Percentiles rank a stretch among this genome's conserved stretches.
Conservation (phyloP, 2,113 vertebrate species). For the Amazona guildingii region DNA sequence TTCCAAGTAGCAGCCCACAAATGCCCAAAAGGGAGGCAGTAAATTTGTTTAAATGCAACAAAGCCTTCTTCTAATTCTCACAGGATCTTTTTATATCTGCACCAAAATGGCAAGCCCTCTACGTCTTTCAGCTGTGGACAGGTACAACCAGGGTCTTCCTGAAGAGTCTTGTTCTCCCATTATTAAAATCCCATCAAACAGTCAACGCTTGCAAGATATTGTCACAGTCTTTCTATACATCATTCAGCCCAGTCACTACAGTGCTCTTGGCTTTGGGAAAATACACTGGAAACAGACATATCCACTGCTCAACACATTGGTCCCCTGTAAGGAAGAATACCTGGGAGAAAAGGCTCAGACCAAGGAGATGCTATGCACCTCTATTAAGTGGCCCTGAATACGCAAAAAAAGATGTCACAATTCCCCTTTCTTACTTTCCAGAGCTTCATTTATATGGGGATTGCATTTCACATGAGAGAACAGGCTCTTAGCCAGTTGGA, state of each 20-base stretch:
- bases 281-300: rapidly evolving
- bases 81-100: not conserved
- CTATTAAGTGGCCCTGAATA: not conserved
- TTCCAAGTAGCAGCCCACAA: not conserved
- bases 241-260: not conserved
- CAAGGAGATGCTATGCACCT: not conserved
- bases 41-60: not conserved
- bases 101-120: not conserved
- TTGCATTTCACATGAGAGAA: not conserved
- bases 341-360: not conserved
- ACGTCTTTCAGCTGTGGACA: not conserved
- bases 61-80: not conserved
- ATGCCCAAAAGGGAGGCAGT: not conserved
- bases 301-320: rapidly evolving
- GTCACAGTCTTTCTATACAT: not conserved
- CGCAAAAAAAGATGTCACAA: not conserved
- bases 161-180: not conserved
- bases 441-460: not conserved
- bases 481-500: not conserved
- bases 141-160: not conserved
- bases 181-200: not conserved
- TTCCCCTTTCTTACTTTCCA: not conserved
- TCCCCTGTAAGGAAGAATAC: not conserved
- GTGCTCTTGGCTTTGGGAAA: not conserved
- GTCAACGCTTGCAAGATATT: not conserved